Percentiles rank a stretch among this genome's conserved stretches.
These are phyloP conservation scores for Limnothrissa miodon DNA, from an alignment of 2,113 vertebrate species.

Conservation along the genomic window DNA sequence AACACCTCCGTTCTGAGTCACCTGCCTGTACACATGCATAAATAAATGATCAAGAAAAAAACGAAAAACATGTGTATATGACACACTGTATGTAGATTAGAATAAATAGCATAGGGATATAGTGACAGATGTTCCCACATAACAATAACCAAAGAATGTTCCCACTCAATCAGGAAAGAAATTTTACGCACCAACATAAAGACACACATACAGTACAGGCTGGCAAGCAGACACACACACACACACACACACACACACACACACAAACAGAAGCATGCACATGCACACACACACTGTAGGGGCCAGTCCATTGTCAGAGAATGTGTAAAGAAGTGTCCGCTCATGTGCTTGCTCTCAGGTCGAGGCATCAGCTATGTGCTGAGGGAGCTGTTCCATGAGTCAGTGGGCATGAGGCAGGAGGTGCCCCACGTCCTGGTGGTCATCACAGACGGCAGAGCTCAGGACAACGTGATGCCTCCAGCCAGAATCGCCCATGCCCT, in stretches of 20 bases:
- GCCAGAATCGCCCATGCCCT: constrained; percentile 76
- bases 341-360: constrained; percentile 60
- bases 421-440: constrained; percentile 77
- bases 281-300: not conserved
- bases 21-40: no score
- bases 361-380: constrained; percentile 79
- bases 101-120: no score
- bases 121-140: no score
- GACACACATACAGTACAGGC: no score
- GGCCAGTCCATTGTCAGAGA: no score
- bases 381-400: constrained; percentile 79
- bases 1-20: no score
- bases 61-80: no score
- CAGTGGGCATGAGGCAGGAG: constrained; percentile 78
- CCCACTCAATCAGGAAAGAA: not conserved
- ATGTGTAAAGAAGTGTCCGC: not conserved
- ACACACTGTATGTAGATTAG: no score
- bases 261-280: not conserved
- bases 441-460: constrained; percentile 84
- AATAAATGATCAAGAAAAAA: no score
- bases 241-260: not conserved
- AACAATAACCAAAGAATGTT: no score
- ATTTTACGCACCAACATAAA: no score
- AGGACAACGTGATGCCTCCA: constrained; percentile 79
- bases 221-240: not conserved